phyloP scores from a whole-genome alignment of 37 sponge, comb jelly and placozoan genomes.

The Mnemiopsis leidyi region DNA sequence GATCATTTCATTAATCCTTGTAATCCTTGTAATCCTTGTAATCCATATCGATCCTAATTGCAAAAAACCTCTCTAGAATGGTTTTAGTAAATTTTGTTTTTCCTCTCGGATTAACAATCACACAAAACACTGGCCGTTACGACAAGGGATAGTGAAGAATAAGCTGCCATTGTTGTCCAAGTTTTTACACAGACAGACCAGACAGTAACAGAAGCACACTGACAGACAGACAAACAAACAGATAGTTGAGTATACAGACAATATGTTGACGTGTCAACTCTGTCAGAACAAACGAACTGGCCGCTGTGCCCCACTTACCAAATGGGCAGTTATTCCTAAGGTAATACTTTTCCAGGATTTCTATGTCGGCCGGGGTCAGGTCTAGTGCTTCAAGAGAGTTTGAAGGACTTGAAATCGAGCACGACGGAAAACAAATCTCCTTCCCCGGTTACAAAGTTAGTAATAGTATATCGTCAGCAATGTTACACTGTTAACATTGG shows the following conservation, averaged over 20 bases:
- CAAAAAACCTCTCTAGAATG: no score
- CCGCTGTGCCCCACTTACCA: not conserved
- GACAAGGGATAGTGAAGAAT: no score
- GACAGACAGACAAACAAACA: not conserved
- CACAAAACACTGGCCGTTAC: no score
- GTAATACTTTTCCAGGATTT: not conserved
- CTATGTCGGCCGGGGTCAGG: not conserved
- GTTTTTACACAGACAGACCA: not conserved
- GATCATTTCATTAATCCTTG: no score
- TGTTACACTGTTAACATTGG: no score
- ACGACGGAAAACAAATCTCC: conserved; percentile 26
- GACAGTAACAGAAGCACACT: not conserved
- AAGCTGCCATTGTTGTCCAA: no score
- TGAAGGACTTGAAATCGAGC: conserved; percentile 33
- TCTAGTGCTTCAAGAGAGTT: conserved; percentile 31
- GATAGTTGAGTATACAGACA: not conserved
- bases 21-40: no score
- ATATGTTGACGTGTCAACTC: not conserved
- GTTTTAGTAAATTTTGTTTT: no score
- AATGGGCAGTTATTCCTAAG: not conserved
- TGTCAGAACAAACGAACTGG: not conserved
- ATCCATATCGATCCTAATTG: no score
- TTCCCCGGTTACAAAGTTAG: conserved; percentile 44
- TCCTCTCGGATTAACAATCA: no score
- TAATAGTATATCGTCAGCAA: not conserved